Evolutionary conservation across 1,140 invertebrate species (phyloP), one percentile per base, ranked within the genome.

Genomic region (Chlorops oryzae): DNA sequence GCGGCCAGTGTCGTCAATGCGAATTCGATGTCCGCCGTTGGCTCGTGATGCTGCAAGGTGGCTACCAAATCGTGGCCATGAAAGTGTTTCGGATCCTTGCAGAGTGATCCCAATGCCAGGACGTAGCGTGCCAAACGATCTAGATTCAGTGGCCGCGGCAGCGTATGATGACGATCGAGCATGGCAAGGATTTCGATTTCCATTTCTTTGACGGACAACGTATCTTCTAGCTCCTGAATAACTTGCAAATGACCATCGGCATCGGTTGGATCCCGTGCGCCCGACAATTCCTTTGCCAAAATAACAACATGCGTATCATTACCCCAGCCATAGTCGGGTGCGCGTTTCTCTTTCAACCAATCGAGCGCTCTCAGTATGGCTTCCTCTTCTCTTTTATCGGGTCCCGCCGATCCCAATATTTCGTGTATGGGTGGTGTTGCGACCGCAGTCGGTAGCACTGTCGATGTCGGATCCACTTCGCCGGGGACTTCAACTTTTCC

Each of bases 111-210:
- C 28, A 90, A 65, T 0, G 87, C 85, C 5, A 90, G 74, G 0
- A 84, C 81, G 66, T 88, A 90, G 12, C 81, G 79, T 0, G 87
- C 85, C 18, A 90, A 67, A 56, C 81, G 80, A 3, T 83, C 81
- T 7, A 86, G 77, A 6, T 85, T 85, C n/a, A 88, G 79, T 0
- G 82, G 81, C 12, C 84, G 78, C 17, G 69, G 67, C 27, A 72
- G 41, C 17, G 65, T 67, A 23, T 69, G 66, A 56, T 72, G 70
- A 21, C 64, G 59, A 43, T 72, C 89, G 24, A 90, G 77, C 62
- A 86, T 77, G n/a, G 88, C 75, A 2, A 89, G 77, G 37, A 89
- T 83, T 59, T 91, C 87, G 24, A 90, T 78, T 65, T 90, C 87
- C 80, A 91, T 81, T 62, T 90, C 86, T 59, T 90, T 90, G 5